Base-by-base conservation (phyloP, 2,888 invertebrate genomes). In the Orthosia cruda region DNA sequence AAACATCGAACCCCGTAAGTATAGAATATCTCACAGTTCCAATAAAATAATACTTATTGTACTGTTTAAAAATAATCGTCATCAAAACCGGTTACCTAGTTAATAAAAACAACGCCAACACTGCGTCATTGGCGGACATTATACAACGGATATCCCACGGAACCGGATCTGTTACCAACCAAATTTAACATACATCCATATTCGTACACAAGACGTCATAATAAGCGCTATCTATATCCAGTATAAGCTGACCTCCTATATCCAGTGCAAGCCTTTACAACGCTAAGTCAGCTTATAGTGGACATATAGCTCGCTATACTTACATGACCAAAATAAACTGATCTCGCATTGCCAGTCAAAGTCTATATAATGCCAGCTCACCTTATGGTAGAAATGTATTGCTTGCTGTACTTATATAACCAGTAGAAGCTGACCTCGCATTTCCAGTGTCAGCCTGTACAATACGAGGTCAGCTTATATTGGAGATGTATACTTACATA, bases 111-210 rank as follows among this genome's bases (percentile, higher is more conserved):
- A 55, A 71, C 18, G 3, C 7, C 18, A 32, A 23, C 7, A 23
- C 20, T 4, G 26, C 55, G 47, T 49, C 47, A 71, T 71, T 12
- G 2, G 13, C 23, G 20, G n/a, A 9, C 0, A 57, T 23, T 74
- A 45, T 26, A n/a, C 23, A 74, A 40, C 55, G 63, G 74, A 74
- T 74, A 49, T 74, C 74, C 55, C 63, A 57, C 55, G 62, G 40
- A 50, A 74, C 63, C 55, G 63, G 63, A 63, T 74, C 12, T 45
- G 13, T 50, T 15, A 3, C 16, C 9, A 63, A 55, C 40, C n/a
- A 26, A 72, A 52, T 50, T 18, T n/a, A 40, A n/a, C 23, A n/a
- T 13, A 50, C n/a, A 26, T 15, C 12, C 11, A 11, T 47, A 40
- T 26, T n/a, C 1, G 32, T 26, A 69, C 47, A n/a, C 13, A 70